Base-by-base conservation (phyloP, 1,140 invertebrate genomes). In the Drosophila tristis region DNA sequence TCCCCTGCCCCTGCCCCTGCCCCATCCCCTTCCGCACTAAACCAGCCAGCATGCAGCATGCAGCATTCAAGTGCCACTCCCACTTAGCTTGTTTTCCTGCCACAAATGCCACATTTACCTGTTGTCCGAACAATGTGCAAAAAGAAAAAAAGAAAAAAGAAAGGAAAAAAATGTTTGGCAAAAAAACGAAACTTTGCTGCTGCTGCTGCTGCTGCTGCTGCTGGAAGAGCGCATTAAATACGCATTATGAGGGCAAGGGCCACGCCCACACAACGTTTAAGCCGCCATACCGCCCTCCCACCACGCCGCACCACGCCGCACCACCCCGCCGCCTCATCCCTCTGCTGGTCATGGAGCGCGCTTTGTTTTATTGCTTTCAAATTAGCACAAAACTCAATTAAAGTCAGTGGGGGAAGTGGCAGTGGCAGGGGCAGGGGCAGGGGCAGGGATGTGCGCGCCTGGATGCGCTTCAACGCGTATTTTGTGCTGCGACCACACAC, bases 321-420 rank as follows among this genome's bases (percentile, higher is more conserved):
- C 11, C n/a, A 15, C 31, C 16, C 20, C 29, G 8, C 44, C 15
- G 9, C 9, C 31, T 3, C 31, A 0, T 9, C 31, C 31, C 44
- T 16, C 20, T 53, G 13, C 35, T 29, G 62, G 43, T 48, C 50
- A 39, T 56, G 54, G 44, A 55, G 60, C 51, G 44, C 50, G 60
- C 62, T 56, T 67, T 74, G 59, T 81, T 62, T 87, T 77, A 80
- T 78, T 82, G 82, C 74, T 78, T 87, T 87, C 78, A 87, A 87
- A 87, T 87, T 87, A 87, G 78, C 84, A 75, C 66, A 42, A 35
- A 87, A 81, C 82, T 82, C 82, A 87, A 87, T 87, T 87, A 89
- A 79, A 87, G 66, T 39, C 35, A 15, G 62, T 42, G 25, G 49
- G 25, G 16, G 11, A 15, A 13, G 31, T n/a, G 42, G 53, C 3